phyloP scores from a whole-genome alignment of 2,888 invertebrate species.

The Callosobruchus maculatus region DNA sequence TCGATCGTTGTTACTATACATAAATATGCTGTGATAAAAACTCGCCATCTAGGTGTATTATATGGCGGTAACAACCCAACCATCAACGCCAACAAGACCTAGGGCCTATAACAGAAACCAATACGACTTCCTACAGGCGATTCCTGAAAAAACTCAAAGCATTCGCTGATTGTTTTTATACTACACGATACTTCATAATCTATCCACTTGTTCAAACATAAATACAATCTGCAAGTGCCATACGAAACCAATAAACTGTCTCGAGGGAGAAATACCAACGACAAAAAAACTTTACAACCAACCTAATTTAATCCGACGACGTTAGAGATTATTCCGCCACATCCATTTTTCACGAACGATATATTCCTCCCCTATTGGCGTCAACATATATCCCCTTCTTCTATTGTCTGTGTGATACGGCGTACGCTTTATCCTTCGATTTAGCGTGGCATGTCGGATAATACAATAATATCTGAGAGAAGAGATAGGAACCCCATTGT shows the following conservation, averaged over 20 bases:
- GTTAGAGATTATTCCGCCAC: background rate
- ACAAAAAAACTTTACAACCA: background rate
- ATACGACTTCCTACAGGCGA: no score
- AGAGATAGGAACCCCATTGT: slow-evolving; percentile 8
- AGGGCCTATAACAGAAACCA: no score
- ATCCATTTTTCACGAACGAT: background rate
- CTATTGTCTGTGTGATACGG: background rate
- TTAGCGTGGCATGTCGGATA: slow-evolving; percentile 26
- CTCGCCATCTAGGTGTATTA: no score
- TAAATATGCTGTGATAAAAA: no score
- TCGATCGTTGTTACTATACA: no score
- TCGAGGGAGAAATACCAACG: background rate
- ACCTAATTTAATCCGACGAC: background rate
- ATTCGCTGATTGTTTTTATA: no score
- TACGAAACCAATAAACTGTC: background rate
- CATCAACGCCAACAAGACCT: no score
- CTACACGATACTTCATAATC: no score
- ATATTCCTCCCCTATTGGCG: background rate
- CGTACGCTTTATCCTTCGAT: slow-evolving; percentile 7
- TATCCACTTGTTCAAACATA: no score
- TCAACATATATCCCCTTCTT: background rate
- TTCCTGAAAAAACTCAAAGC: no score
- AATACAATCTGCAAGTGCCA: no score
- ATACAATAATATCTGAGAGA: slow-evolving; percentile 22
- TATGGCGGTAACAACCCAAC: no score